A percentile compares a stretch with the other conserved stretches of the same genome.
Conservation (phyloP, 2,888 invertebrate genomes). For the Rhyacophila evoluta region DNA sequence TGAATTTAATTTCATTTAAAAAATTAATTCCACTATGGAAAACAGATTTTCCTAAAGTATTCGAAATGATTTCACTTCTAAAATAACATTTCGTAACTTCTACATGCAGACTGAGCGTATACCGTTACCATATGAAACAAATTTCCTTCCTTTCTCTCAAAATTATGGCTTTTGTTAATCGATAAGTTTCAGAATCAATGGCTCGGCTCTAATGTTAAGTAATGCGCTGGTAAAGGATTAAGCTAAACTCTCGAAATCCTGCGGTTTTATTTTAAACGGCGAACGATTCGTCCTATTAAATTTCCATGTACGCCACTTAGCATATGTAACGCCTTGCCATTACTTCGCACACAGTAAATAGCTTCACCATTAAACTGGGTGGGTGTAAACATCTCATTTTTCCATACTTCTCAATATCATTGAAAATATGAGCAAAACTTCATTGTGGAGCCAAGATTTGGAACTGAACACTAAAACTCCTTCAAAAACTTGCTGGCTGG, state of each 20-base stretch:
- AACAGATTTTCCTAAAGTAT: too few relatives aligned
- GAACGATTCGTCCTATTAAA: slow-evolving; percentile 24
- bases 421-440: too few relatives aligned
- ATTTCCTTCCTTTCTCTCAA: not conserved
- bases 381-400: not conserved
- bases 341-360: too few relatives aligned
- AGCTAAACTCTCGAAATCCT: slow-evolving; percentile 8
- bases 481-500: too few relatives aligned
- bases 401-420: not conserved
- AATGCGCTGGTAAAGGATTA: slow-evolving; percentile 10
- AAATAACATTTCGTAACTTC: too few relatives aligned
- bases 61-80: too few relatives aligned
- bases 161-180: slow-evolving; percentile 19
- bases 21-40: too few relatives aligned
- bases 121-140: not conserved
- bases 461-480: too few relatives aligned
- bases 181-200: slow-evolving; percentile 15
- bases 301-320: not conserved
- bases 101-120: too few relatives aligned
- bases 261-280: slow-evolving; percentile 24
- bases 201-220: slow-evolving; percentile 9
- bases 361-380: not conserved
- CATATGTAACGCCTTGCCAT: slow-evolving; percentile 18
- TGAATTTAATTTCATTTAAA: too few relatives aligned
- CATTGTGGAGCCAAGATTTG: too few relatives aligned